A percentile compares a stretch with the other conserved stretches of the same genome.
These are phyloP conservation scores for Molossus alvarezi DNA, from an alignment of 2,797 vertebrate species.

Conservation along the genomic window DNA sequence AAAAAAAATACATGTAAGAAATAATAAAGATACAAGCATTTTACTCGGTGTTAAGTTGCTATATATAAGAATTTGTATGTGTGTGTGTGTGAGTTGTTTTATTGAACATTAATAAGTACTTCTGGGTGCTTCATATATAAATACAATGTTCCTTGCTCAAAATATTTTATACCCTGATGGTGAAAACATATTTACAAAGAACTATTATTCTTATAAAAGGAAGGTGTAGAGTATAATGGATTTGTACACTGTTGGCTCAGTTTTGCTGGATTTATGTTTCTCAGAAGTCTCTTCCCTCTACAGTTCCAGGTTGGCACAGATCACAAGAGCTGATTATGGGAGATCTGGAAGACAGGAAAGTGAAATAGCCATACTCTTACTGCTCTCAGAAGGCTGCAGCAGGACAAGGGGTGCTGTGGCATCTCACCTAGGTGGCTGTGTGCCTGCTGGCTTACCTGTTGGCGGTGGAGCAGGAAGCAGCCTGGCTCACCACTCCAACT, in stretches of 20 bases:
- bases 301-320: not conserved
- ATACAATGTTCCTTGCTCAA: not conserved
- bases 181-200: not conserved
- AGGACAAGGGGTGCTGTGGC: not conserved
- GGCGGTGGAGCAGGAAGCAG: not conserved
- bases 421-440: not conserved
- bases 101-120: slow-evolving; percentile 21
- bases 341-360: not conserved
- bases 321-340: not conserved
- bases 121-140: slow-evolving; percentile 35
- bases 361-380: not conserved
- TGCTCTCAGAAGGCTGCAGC: not conserved
- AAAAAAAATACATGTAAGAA: not conserved
- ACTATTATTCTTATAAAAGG: not conserved
- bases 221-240: not conserved
- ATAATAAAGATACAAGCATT: slow-evolving; percentile 33
- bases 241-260: not conserved
- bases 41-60: slow-evolving; percentile 53
- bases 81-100: not conserved
- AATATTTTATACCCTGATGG: not conserved
- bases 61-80: not conserved
- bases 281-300: not conserved
- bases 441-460: not conserved
- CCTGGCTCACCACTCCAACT: not conserved
- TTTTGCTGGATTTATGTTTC: not conserved